These are phyloP conservation scores for Rhabditoides inermis DNA, from an alignment of 2,888 invertebrate genomes.

Conservation along the genomic window DNA sequence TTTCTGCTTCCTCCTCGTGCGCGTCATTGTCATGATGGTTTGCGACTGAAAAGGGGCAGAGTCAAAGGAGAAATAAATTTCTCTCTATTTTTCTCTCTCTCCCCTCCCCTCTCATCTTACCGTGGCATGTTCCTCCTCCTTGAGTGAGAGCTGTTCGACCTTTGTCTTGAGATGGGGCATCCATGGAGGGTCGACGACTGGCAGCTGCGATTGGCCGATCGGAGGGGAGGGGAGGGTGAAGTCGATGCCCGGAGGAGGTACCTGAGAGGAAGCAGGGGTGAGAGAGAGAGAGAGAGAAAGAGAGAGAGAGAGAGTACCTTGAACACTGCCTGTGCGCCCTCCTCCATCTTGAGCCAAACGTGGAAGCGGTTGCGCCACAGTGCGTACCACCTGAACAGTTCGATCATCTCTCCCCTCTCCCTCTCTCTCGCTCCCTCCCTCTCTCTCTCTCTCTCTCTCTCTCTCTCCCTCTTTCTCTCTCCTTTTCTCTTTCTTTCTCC, in stretches of 20 bases:
- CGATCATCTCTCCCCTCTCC: too few species aligned
- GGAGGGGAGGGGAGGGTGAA: slow-evolving; percentile 97
- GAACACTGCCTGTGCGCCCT: slow-evolving; percentile 84
- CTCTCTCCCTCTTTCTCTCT: slow-evolving; percentile 65
- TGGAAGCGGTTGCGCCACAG: slow-evolving; percentile 94
- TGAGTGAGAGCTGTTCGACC: slow-evolving; percentile 94
- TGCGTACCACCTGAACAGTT: slow-evolving; percentile 69
- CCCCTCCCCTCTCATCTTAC: slow-evolving; percentile 31
- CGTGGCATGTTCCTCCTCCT: slow-evolving; percentile 72
- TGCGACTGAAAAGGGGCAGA: slow-evolving; percentile 36
- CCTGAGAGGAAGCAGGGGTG: slow-evolving; percentile 46
- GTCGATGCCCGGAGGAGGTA: slow-evolving; percentile 96
- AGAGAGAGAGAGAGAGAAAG: too few species aligned
- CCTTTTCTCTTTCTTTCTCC: too few species aligned
- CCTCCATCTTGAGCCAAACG: slow-evolving; percentile 99
- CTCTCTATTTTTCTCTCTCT: neutral
- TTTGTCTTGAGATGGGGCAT: slow-evolving; percentile 93
- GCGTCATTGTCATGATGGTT: slow-evolving; percentile 80
- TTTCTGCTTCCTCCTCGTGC: slow-evolving; percentile 95
- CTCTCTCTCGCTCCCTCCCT: too few species aligned
- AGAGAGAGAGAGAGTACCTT: too few species aligned
- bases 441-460: too few species aligned
- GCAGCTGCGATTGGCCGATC: slow-evolving; percentile 72
- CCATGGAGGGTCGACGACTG: slow-evolving; percentile 82
- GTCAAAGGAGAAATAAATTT: neutral